phyloP scores from a whole-genome alignment of 2,797 vertebrate genomes.

The Notolepis coatsorum region DNA sequence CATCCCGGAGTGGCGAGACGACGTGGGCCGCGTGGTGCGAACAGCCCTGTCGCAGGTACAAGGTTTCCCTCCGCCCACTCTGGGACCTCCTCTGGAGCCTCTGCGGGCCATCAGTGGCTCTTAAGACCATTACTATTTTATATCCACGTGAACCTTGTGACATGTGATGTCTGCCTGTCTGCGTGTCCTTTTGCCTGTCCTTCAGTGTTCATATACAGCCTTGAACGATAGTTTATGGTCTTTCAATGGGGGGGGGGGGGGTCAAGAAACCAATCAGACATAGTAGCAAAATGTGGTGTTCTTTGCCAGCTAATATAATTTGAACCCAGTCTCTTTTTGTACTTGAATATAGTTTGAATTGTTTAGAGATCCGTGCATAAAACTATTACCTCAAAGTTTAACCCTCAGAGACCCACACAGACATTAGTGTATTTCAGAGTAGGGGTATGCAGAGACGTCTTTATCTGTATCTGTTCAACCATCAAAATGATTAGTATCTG shows the following conservation, averaged over 20 bases:
- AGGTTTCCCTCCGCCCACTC: constrained; percentile 41
- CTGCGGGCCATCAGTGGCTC: constrained; percentile 41
- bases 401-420: too few species aligned
- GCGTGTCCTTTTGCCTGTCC: too few species aligned
- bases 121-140: constrained; percentile 70
- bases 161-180: constrained; percentile 17
- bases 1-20: constrained; percentile 95
- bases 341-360: constrained; percentile 16
- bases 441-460: too few species aligned
- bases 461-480: too few species aligned
- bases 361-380: neutral
- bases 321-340: too few species aligned
- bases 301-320: too few species aligned
- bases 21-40: constrained; percentile 92
- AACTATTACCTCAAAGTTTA: neutral
- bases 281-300: constrained; percentile 1
- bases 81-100: constrained; percentile 45
- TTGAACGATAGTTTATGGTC: constrained; percentile 36
- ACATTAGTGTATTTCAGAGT: too few species aligned
- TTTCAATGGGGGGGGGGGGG: neutral
- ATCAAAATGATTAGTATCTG: too few species aligned
- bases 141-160: constrained; percentile 15
- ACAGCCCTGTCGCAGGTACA: constrained; percentile 90
- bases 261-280: constrained; percentile 21
- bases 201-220: constrained; percentile 43